Percentiles rank a stretch among this genome's conserved stretches.
These are phyloP conservation scores for Sylvicapra grimmia DNA, from an alignment of 2,113 vertebrate species.

Conservation along the genomic window DNA sequence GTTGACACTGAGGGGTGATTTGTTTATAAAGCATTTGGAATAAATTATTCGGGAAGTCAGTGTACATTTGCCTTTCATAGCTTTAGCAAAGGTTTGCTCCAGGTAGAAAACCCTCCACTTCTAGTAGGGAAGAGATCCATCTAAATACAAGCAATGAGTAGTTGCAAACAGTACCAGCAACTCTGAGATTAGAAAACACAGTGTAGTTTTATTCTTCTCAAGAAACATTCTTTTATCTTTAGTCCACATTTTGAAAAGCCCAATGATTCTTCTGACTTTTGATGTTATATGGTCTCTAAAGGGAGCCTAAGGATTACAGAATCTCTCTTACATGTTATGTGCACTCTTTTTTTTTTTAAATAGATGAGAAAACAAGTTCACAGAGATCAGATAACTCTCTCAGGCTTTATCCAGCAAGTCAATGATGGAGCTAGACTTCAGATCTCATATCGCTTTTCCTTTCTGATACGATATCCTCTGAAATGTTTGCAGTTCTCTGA, in stretches of 20 bases:
- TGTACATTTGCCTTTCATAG: conserved; percentile 21
- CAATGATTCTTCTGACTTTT: neutral
- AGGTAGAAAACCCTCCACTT: conserved; percentile 37
- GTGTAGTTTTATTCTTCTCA: neutral
- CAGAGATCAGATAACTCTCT: neutral
- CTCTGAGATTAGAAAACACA: conserved; percentile 5
- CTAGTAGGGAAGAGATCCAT: conserved; percentile 7
- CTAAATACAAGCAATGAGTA: neutral
- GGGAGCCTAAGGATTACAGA: neutral
- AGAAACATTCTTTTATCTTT: neutral
- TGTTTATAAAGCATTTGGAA: neutral
- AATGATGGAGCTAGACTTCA: neutral
- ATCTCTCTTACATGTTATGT: neutral
- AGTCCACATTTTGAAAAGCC: neutral
- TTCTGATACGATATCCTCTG: neutral
- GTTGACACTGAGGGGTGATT: neutral
- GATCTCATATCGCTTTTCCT: neutral
- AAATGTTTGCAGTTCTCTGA: neutral
- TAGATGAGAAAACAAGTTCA: conserved; percentile 8
- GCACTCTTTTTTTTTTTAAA: neutral
- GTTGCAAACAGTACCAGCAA: neutral
- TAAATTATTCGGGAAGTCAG: neutral
- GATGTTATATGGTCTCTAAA: neutral
- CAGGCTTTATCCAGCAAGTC: neutral
- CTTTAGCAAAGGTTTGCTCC: conserved; percentile 1